Conservation (phyloP, 2,888 invertebrate genomes). For the Rhagonycha lutea region DNA sequence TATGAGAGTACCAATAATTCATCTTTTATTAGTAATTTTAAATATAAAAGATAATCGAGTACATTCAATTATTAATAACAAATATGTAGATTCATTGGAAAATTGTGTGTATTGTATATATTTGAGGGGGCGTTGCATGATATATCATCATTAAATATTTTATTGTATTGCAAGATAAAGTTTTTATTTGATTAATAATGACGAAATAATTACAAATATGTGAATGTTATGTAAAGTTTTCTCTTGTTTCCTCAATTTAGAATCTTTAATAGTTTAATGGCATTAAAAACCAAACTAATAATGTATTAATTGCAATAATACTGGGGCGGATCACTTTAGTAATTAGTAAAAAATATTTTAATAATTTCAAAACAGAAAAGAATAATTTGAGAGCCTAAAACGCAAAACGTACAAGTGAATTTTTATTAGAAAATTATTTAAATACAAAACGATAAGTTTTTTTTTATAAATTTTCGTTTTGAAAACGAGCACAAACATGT, state of each 20-base stretch:
- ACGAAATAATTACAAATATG: neutral
- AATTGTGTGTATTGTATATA: neutral
- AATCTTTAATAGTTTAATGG: too few relatives aligned
- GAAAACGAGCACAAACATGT: too few relatives aligned
- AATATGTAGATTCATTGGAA: neutral
- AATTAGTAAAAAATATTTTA: too few relatives aligned
- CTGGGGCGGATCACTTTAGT: too few relatives aligned
- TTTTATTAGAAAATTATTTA: too few relatives aligned
- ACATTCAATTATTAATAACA: neutral
- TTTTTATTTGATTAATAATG: neutral
- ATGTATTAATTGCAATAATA: neutral
- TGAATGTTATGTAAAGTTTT: neutral
- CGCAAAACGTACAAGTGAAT: too few relatives aligned
- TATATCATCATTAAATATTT: neutral
- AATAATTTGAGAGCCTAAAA: too few relatives aligned
- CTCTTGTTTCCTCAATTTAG: neutral
- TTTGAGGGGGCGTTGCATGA: neutral
- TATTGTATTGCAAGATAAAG: neutral
- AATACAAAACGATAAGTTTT: too few relatives aligned
- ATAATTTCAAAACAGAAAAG: too few relatives aligned
- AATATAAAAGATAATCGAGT: neutral
- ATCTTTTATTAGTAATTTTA: neutral
- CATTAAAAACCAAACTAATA: neutral
- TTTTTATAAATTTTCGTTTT: too few relatives aligned
- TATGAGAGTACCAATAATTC: neutral